Base-by-base conservation (phyloP, 1,140 invertebrate genomes). In the Cydia strobilella region DNA sequence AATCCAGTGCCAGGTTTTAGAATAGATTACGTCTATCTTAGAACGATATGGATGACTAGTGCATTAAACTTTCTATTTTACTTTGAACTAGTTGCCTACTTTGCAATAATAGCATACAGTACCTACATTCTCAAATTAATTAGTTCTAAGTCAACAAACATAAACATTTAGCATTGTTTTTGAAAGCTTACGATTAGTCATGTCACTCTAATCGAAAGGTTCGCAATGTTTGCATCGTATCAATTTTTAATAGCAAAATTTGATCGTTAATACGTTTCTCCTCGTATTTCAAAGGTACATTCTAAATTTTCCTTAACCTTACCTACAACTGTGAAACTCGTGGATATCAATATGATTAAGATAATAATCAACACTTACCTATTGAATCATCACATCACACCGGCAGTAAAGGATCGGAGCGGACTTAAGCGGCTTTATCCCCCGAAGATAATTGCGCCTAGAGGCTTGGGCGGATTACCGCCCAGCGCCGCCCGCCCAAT, bases 371-470 rank as follows among this genome's bases (percentile, higher is more conserved):
- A 15, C 65, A 39, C 65, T 3, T 35, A n/a, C 27, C 27, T 13
- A 31, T 66, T 31, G 27, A 66, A 69, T 69, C 65, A 69, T 69
- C 65, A 31, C 6, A 42, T 18, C 75, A 79, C 79, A 76, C 78
- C 62, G 62, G 74, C 66, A 69, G 75, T 79, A 84, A 84, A 83
- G 80, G 72, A 83, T 74, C 73, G 63, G 73, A 71, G 72, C 72
- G 73, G 73, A 54, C 45, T 9, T 77, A 81, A 81, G 74, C 76
- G 75, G 74, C 80, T 82, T 78, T 82, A 86, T 81, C 75, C 79
- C 72, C 69, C n/a, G 7, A 59, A 78, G 82, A 86, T 87, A 84
- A 87, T 87, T 84, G 81, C 81, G 76, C 76, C 73, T 83, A 81
- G 75, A 76, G 74, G 77, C 78, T 82, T 85, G 75, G 75, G 31